These are phyloP conservation scores for Charadrius vociferus DNA, from an alignment of 2,113 vertebrate genomes.

Conservation along the genomic window DNA sequence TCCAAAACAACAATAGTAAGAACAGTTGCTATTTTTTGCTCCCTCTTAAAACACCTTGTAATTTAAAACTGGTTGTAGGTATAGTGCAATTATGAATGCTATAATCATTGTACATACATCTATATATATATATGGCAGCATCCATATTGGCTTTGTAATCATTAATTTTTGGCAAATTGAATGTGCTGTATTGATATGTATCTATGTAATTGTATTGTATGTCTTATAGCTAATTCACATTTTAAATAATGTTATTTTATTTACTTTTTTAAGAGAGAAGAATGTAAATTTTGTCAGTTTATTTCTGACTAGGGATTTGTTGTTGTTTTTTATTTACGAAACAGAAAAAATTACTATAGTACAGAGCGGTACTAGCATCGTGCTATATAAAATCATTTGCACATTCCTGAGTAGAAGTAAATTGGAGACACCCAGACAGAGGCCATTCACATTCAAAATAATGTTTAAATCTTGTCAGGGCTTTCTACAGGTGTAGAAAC, in stretches of 20 bases:
- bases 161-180: conserved; percentile 92
- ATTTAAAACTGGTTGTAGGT: conserved; percentile 86
- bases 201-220: conserved; percentile 94
- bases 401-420: conserved; percentile 75
- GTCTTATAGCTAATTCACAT: conserved; percentile 90
- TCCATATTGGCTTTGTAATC: conserved; percentile 94
- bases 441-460: conserved; percentile 55
- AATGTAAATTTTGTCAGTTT: conserved; percentile 88
- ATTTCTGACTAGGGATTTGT: conserved; percentile 83
- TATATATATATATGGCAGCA: conserved; percentile 82
- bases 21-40: conserved; percentile 63
- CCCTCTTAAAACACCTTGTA: conserved; percentile 82
- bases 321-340: conserved; percentile 82
- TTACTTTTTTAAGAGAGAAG: conserved; percentile 88
- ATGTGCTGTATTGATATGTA: conserved; percentile 96
- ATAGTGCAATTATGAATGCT: conserved; percentile 93
- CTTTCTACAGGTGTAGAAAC: conserved; percentile 59
- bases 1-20: conserved; percentile 28
- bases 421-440: conserved; percentile 65
- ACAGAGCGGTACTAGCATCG: conserved; percentile 79
- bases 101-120: conserved; percentile 92
- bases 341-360: conserved; percentile 73
- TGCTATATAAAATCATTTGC: conserved; percentile 80
- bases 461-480: conserved; percentile 47
- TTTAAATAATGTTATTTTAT: conserved; percentile 92